Conservation (phyloP, 2,113 vertebrate species). For the Cyphomyrus discorhynchus region DNA sequence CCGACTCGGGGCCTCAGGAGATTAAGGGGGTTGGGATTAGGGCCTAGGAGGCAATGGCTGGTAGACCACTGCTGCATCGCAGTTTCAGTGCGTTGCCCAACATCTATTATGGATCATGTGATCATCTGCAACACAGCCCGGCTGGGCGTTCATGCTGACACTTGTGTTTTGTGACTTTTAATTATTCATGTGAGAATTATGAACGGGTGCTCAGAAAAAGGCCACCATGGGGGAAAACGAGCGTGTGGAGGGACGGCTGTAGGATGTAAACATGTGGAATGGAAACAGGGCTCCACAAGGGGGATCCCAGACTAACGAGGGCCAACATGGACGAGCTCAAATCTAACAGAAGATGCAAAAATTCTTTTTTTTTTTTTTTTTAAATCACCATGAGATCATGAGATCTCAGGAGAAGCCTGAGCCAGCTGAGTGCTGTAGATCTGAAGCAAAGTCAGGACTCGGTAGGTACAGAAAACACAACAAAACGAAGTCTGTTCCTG, state of each 20-base stretch:
- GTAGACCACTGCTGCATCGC: background rate
- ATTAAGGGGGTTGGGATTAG: background rate
- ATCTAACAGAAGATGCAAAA: background rate
- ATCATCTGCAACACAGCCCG: conserved; percentile 4
- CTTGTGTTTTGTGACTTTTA: background rate
- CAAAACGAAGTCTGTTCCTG: background rate
- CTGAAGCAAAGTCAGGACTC: background rate
- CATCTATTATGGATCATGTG: conserved; percentile 18
- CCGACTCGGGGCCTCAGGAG: background rate
- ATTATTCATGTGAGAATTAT: background rate
- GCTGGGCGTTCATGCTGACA: background rate
- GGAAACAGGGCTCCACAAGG: background rate
- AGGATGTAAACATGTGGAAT: background rate
- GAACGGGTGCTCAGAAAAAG: background rate
- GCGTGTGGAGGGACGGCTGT: background rate
- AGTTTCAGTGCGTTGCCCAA: background rate
- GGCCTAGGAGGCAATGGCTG: background rate
- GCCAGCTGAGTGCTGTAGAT: background rate
- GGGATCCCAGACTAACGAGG: background rate
- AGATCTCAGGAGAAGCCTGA: background rate
- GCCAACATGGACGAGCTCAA: background rate
- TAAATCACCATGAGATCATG: background rate
- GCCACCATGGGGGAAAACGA: background rate
- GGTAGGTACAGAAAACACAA: background rate
- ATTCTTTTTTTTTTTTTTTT: background rate